A percentile compares a stretch with the other conserved stretches of the same genome.
Conservation (phyloP, 53 echinoderm and acorn worm genomes). For the Patiria pectinifera region DNA sequence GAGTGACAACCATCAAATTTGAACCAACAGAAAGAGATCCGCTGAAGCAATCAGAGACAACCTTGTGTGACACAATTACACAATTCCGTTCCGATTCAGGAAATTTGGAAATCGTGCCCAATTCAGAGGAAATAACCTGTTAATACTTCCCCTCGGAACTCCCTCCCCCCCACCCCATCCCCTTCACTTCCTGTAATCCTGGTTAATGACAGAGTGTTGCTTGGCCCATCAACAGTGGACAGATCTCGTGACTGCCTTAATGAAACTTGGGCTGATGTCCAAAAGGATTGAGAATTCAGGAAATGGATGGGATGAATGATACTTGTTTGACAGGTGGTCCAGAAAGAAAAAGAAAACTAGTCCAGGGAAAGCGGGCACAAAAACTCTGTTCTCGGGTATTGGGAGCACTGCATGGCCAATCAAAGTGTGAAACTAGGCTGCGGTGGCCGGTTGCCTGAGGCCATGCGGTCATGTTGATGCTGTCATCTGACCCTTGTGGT, state of each 20-base stretch:
- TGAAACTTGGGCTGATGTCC: constrained; percentile 34
- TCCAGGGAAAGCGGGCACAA: too few relatives aligned
- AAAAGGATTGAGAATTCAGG: constrained; percentile 26
- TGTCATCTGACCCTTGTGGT: too few relatives aligned
- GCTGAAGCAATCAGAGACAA: not conserved
- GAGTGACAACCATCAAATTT: too few relatives aligned
- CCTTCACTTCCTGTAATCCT: not conserved
- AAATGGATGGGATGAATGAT: not conserved
- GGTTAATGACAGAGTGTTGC: too few relatives aligned
- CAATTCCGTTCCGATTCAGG: not conserved
- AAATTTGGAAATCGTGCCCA: not conserved
- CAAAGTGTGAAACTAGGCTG: too few relatives aligned
- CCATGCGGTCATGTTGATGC: too few relatives aligned
- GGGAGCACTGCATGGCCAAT: not conserved
- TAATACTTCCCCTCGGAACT: not conserved
- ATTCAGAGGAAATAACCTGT: constrained; percentile 2
- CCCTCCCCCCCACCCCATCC: not conserved
- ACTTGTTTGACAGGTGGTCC: not conserved
- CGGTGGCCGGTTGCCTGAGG: too few relatives aligned
- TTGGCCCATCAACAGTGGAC: not conserved
- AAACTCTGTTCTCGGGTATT: too few relatives aligned
- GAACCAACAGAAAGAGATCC: not conserved
- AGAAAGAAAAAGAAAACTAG: too few relatives aligned
- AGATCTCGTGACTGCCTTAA: constrained; percentile 40
- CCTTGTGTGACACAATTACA: not conserved